Evolutionary conservation across 1,140 invertebrate genomes (phyloP).

Genomic region (Cepaea nemoralis): DNA sequence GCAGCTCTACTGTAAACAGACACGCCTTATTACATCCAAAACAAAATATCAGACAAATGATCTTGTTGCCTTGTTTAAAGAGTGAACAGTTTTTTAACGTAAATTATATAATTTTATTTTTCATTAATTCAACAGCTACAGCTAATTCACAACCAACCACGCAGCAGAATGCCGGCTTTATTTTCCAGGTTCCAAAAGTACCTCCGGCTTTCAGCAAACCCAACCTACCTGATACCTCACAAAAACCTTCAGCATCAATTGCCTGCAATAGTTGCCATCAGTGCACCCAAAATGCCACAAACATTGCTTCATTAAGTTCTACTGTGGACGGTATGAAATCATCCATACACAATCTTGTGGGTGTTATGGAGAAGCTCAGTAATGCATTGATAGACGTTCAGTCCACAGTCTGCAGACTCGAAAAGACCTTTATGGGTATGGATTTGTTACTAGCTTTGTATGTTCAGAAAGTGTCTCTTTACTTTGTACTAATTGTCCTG

Average conservation of each 20-base stretch:
- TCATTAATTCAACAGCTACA: background rate
- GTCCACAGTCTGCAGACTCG: background rate
- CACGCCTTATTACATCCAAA: no score
- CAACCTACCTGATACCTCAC: background rate
- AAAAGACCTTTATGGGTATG: background rate
- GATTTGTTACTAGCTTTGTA: background rate
- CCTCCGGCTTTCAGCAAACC: background rate
- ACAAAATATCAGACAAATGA: no score
- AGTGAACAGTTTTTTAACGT: background rate
- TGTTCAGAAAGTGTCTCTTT: background rate
- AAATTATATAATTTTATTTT: background rate
- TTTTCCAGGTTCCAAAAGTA: background rate
- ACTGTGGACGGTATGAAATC: background rate
- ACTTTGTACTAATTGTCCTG: background rate
- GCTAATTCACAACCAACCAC: background rate
- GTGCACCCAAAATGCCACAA: background rate
- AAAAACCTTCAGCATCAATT: background rate
- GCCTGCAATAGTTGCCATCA: background rate
- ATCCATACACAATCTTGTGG: background rate
- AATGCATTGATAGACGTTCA: conserved; percentile 5
- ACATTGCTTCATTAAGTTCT: background rate
- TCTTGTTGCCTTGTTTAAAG: no score
- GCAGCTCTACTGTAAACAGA: no score
- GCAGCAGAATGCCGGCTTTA: background rate
- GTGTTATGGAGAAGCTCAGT: background rate